Conservation (phyloP, 2,888 invertebrate genomes). For the Caradrina kadenii region DNA sequence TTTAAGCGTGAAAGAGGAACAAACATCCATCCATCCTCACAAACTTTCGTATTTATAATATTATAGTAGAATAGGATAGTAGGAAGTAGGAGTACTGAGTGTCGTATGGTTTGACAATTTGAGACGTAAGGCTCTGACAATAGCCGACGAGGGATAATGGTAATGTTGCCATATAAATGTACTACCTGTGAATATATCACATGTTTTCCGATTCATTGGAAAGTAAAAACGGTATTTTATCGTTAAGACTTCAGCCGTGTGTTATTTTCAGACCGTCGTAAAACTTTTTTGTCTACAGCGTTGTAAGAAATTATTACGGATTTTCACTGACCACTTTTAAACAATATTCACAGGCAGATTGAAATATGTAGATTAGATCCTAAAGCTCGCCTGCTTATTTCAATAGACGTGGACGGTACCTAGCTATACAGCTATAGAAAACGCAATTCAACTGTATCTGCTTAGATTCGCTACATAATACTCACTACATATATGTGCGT, state of each 20-base stretch:
- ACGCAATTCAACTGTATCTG: conserved; percentile 51
- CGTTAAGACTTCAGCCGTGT: neutral
- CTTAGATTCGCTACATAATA: conserved; percentile 52
- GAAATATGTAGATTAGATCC: conserved; percentile 59
- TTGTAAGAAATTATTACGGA: conserved; percentile 13
- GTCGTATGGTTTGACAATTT: too few relatives aligned
- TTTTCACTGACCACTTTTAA: conserved; percentile 33
- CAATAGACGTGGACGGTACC: conserved; percentile 32
- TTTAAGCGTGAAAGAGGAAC: too few relatives aligned
- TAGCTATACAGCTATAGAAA: conserved; percentile 14
- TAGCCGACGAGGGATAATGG: neutral
- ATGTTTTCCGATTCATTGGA: too few relatives aligned
- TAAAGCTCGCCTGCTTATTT: conserved; percentile 46
- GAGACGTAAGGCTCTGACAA: neutral
- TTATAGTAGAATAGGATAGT: too few relatives aligned
- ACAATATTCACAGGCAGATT: conserved; percentile 42
- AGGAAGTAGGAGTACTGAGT: too few relatives aligned
- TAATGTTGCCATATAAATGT: neutral
- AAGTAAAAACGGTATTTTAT: neutral
- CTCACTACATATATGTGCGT: conserved; percentile 51
- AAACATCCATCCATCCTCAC: too few relatives aligned
- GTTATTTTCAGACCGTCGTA: neutral
- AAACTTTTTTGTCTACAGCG: neutral
- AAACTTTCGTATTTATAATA: too few relatives aligned
- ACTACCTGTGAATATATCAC: neutral